These are phyloP conservation scores for Trichonephila clavata DNA, from an alignment of 1,140 invertebrate species.

Conservation along the genomic window DNA sequence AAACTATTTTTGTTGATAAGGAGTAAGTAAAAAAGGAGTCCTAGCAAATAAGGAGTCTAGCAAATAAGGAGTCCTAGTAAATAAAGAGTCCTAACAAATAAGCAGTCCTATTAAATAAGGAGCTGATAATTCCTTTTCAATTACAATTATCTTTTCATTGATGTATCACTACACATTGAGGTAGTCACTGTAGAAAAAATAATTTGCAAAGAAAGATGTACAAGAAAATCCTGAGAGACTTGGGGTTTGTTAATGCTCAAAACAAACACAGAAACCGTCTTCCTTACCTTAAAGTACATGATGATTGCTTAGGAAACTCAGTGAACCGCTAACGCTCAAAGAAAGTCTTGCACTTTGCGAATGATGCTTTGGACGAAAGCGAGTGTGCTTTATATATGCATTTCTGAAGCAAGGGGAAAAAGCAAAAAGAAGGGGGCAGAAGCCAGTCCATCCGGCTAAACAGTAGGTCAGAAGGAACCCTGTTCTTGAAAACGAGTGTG, in stretches of 20 bases:
- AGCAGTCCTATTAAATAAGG: too few relatives aligned
- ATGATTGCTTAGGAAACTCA: not conserved
- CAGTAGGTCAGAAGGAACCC: constrained; percentile 71
- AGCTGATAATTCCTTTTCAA: too few relatives aligned
- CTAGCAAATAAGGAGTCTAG: too few relatives aligned
- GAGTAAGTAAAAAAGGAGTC: too few relatives aligned
- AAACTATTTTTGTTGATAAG: too few relatives aligned
- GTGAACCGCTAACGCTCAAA: not conserved
- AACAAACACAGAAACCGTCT: not conserved
- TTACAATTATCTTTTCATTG: too few relatives aligned
- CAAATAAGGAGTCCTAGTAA: too few relatives aligned
- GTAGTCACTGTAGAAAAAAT: too few relatives aligned
- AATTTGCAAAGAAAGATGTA: not conserved
- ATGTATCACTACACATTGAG: too few relatives aligned
- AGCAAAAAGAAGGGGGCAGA: constrained; percentile 25
- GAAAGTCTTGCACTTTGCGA: not conserved
- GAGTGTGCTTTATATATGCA: constrained; percentile 51
- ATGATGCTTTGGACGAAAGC: constrained; percentile 43
- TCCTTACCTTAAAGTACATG: constrained; percentile 65
- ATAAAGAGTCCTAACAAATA: too few relatives aligned
- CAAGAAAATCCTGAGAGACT: not conserved
- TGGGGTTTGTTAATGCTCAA: not conserved
- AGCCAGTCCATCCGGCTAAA: constrained; percentile 63
- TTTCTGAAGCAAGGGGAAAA: not conserved
- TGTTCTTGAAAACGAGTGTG: constrained; percentile 64